A percentile compares a stretch with the other conserved stretches of the same genome.
Evolutionary conservation across 2,113 vertebrate genomes (phyloP).

Genomic region (Pterocles gutturalis): DNA sequence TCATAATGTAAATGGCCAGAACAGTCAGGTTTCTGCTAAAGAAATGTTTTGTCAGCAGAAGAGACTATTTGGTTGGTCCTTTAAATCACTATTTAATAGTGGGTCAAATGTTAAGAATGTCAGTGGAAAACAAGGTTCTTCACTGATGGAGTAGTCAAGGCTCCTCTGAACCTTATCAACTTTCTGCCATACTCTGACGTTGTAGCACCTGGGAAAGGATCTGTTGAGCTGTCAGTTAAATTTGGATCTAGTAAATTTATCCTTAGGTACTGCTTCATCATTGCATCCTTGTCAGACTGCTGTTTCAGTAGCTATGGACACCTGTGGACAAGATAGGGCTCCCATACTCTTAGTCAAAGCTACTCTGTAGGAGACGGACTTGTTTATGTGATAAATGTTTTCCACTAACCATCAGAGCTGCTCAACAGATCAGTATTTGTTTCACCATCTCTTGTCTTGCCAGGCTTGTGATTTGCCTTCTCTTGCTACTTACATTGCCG

Average conservation of each 20-base stretch:
- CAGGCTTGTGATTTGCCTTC: neutral
- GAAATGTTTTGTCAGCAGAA: neutral
- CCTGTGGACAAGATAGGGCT: neutral
- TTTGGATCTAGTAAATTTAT: constrained; percentile 5
- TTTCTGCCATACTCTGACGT: neutral
- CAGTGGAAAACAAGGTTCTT: neutral
- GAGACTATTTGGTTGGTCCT: neutral
- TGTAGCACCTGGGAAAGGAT: neutral
- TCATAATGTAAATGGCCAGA: neutral
- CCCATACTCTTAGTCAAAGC: neutral
- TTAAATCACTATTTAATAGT: neutral
- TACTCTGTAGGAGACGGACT: neutral
- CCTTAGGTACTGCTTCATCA: constrained; percentile 1
- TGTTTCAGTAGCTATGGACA: neutral
- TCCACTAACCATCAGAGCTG: neutral
- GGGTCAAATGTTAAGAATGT: neutral
- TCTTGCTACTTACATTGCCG: neutral
- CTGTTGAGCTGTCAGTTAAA: constrained; percentile 9
- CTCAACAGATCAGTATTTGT: constrained; percentile 2
- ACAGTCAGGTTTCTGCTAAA: neutral
- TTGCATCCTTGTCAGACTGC: neutral
- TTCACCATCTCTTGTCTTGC: neutral
- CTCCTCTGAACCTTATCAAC: neutral
- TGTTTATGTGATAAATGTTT: constrained; percentile 14
- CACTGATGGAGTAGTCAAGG: neutral